phyloP scores from a whole-genome alignment of 2,113 vertebrate species.

The Sturnus vulgaris region DNA sequence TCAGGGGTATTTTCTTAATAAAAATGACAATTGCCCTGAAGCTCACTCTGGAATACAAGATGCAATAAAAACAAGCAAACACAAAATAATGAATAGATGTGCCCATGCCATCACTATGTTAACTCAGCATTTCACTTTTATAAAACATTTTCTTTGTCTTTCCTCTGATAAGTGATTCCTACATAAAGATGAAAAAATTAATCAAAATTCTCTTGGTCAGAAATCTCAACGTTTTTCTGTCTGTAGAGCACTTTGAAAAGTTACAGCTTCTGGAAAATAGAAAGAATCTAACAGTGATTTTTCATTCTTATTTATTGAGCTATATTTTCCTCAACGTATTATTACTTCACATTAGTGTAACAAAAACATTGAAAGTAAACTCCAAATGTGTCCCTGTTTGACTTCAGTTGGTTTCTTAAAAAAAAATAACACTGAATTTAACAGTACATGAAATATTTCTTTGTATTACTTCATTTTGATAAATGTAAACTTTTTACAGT shows the following conservation, averaged over 20 bases:
- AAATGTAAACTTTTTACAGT: background rate
- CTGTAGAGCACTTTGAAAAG: background rate
- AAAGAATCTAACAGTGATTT: background rate
- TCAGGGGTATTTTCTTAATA: background rate
- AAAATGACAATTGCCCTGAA: background rate
- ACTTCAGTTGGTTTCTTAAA: background rate
- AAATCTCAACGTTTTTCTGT: background rate
- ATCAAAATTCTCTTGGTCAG: background rate
- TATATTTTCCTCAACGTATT: background rate
- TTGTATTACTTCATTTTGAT: background rate
- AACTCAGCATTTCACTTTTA: background rate
- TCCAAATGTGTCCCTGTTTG: background rate
- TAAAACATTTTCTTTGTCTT: background rate
- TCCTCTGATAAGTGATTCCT: background rate
- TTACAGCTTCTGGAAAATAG: background rate
- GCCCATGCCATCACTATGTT: background rate
- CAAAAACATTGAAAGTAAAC: background rate
- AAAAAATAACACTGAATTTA: background rate
- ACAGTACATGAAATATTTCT: background rate
- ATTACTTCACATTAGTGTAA: background rate
- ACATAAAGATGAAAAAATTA: background rate
- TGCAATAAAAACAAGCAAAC: background rate
- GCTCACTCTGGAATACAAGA: background rate
- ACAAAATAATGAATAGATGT: background rate
- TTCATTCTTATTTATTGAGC: background rate